These are phyloP conservation scores for Nasonia vitripennis DNA, from an alignment of 1,140 invertebrate genomes.

Conservation along the genomic window DNA sequence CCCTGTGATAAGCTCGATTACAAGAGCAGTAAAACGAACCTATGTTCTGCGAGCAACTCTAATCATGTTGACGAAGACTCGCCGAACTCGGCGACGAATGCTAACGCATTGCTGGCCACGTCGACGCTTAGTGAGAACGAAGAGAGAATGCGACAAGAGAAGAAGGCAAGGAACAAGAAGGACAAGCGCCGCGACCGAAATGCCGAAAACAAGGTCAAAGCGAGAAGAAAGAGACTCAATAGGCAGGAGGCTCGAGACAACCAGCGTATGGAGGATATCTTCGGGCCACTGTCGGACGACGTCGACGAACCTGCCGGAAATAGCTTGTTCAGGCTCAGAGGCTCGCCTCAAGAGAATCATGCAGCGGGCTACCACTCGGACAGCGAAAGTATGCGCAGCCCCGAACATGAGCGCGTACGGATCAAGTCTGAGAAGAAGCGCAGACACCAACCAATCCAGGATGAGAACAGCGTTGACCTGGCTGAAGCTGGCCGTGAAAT, in stretches of 20 bases:
- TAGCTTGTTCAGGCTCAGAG: conserved; percentile 64
- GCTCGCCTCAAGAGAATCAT: conserved; percentile 64
- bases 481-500: conserved; percentile 86
- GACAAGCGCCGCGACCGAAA: conserved; percentile 83
- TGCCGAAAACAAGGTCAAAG: conserved; percentile 77
- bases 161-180: conserved; percentile 81
- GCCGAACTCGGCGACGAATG: conserved; percentile 36
- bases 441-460: conserved; percentile 75
- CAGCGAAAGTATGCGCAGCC: conserved; percentile 65
- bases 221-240: conserved; percentile 75
- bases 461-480: conserved; percentile 87
- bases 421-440: conserved; percentile 83
- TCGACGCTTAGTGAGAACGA: conserved; percentile 72
- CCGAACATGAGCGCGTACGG: conserved; percentile 67
- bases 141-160: conserved; percentile 72
- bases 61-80: conserved; percentile 64
- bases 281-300: conserved; percentile 89
- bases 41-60: conserved; percentile 41
- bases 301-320: conserved; percentile 67
- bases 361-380: conserved; percentile 64
- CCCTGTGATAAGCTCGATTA: conserved; percentile 64
- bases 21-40: conserved; percentile 64
- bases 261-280: conserved; percentile 90
- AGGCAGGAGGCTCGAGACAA: conserved; percentile 72
- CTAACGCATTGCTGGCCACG: conserved; percentile 67